Base-by-base conservation (phyloP, 2,888 invertebrate species). In the Gymnocheta viridis region DNA sequence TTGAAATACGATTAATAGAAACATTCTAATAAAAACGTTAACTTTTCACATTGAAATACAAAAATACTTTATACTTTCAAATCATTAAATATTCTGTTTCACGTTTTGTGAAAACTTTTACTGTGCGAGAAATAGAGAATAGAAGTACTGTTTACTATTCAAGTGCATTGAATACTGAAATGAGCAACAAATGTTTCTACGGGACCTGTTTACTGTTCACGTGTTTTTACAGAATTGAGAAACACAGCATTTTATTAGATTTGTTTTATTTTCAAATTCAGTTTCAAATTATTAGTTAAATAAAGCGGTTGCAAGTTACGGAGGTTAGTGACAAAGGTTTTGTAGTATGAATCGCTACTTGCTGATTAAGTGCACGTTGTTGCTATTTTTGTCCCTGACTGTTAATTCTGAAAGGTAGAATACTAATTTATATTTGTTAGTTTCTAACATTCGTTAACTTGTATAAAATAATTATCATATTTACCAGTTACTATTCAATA, bases 401-500 rank as follows among this genome's bases (percentile, higher is more conserved):
- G 51, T 24, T 6, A 27, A 27, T 1, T 51, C 24, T 9, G 27
- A 51, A 51, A 51, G 51, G 51, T 51, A 14, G 1, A 14, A 6
- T 38, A 38, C 2, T 12, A 5, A 2, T 24, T 14, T 14, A 5
- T 22, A 4, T 14, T 1, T 22, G n/a, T 22, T 10, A n/a, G 12
- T 51, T 51, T 51, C 6, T 27, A 2, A 10, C 3, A 19, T 17
- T 24, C n/a, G n/a, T n/a, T 27, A 19, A 47, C 14, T 10, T 4
- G 14, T 1, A 24, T 12, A 19, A 22, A 9, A 22, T 19, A 10
- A 12, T 49, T 9, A 2, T 22, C 9, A 47, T 17, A 22, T 22
- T 17, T 19, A 5, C 4, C 27, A 81, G 81, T 51, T 76, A 76
- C n/a, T 76, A 81, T 69, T 70, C 81, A 1, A 41, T 81, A 19